phyloP scores from a whole-genome alignment of 1,140 invertebrate species.

The Condylostylus longicornis region DNA sequence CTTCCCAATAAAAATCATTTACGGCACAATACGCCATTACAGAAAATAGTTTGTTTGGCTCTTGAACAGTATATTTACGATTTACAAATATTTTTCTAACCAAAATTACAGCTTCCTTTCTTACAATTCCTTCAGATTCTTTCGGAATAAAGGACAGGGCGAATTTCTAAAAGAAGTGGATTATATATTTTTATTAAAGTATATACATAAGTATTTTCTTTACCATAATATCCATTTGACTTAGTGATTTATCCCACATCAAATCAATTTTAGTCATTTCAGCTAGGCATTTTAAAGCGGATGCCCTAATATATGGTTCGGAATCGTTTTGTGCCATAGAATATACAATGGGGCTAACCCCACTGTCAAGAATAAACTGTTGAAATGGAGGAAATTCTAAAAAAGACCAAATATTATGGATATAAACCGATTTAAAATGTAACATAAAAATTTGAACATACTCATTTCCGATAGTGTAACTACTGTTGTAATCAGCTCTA shows the following conservation, averaged over 20 bases:
- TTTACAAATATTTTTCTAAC: slow-evolving; percentile 49
- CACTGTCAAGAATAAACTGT: slow-evolving; percentile 46
- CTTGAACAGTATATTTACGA: slow-evolving; percentile 38
- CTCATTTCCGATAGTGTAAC: slow-evolving; percentile 50
- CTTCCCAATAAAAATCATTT: slow-evolving; percentile 63
- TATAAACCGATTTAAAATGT: neutral
- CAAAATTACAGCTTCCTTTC: slow-evolving; percentile 50
- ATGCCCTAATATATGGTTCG: slow-evolving; percentile 56
- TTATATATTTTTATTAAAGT: slow-evolving; percentile 6
- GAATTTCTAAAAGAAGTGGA: neutral
- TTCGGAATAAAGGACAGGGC: neutral
- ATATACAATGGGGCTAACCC: slow-evolving; percentile 45
- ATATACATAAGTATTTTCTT: slow-evolving; percentile 17
- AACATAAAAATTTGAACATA: slow-evolving; percentile 39
- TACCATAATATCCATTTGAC: slow-evolving; percentile 45
- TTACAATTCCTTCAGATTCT: slow-evolving; percentile 58
- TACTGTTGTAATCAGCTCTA: slow-evolving; percentile 54
- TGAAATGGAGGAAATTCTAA: slow-evolving; percentile 64
- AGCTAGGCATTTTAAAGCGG: slow-evolving; percentile 50
- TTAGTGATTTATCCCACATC: slow-evolving; percentile 48
- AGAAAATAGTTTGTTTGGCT: slow-evolving; percentile 36
- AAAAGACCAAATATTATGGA: slow-evolving; percentile 12
- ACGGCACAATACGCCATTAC: slow-evolving; percentile 46
- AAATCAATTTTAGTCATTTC: slow-evolving; percentile 44
- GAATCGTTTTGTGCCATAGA: slow-evolving; percentile 47